These are phyloP conservation scores for Acromyrmex charruanus DNA, from an alignment of 1,140 invertebrate species.

Conservation along the genomic window DNA sequence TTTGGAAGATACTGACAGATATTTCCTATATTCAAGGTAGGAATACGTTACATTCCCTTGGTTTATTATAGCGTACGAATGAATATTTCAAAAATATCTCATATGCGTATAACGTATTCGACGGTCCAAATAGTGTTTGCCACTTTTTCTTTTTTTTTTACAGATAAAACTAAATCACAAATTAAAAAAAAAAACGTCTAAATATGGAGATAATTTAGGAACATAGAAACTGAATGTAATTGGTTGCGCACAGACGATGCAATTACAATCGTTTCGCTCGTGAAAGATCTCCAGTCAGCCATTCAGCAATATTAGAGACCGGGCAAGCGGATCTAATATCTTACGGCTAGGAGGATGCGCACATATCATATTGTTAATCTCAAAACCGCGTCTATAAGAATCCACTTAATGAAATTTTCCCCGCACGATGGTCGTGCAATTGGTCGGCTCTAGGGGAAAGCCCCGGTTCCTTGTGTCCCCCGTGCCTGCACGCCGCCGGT, in stretches of 20 bases:
- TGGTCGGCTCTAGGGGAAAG: constrained; percentile 75
- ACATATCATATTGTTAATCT: constrained; percentile 84
- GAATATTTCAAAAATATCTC: constrained; percentile 50
- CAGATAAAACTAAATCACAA: background rate
- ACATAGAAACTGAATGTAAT: background rate
- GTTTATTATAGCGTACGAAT: constrained; percentile 43
- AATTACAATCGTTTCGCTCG: constrained; percentile 38
- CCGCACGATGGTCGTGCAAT: constrained; percentile 74
- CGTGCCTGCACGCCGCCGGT: constrained; percentile 73
- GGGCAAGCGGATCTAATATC: constrained; percentile 81
- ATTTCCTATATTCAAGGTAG: constrained; percentile 50
- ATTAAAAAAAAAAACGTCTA: background rate
- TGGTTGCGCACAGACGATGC: constrained; percentile 8
- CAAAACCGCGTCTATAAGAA: constrained; percentile 84
- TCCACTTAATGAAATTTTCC: constrained; percentile 85
- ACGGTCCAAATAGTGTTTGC: background rate
- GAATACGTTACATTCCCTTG: constrained; percentile 40
- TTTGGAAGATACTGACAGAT: constrained; percentile 51
- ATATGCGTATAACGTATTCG: background rate
- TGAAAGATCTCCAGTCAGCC: constrained; percentile 53
- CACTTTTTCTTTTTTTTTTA: background rate
- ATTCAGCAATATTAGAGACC: constrained; percentile 38
- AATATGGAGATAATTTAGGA: background rate
- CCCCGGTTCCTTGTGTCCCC: constrained; percentile 63
- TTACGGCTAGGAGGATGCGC: constrained; percentile 65